These are phyloP conservation scores for Anguilla pacifica DNA, from an alignment of 2,797 vertebrate genomes.

Conservation along the genomic window DNA sequence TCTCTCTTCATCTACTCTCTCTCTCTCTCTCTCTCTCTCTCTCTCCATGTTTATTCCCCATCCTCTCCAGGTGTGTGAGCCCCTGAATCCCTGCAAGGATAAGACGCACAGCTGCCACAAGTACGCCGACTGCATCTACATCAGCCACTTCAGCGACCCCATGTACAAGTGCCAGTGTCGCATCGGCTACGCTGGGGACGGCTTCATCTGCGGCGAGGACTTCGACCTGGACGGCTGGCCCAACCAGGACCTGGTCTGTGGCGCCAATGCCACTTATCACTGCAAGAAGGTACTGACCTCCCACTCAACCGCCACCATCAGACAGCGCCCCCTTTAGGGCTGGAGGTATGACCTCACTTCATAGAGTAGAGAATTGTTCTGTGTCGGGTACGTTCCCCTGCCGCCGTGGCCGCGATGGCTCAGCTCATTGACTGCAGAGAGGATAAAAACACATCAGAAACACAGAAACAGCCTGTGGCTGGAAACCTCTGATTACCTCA, in stretches of 20 bases:
- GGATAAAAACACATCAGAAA: background rate
- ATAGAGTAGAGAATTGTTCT: background rate
- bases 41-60: background rate
- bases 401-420: too few species aligned
- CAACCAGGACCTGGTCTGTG: conserved; percentile 84
- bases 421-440: background rate
- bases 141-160: conserved; percentile 87
- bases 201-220: conserved; percentile 89
- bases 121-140: conserved; percentile 84
- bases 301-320: background rate
- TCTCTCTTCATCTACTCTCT: background rate
- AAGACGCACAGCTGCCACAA: conserved; percentile 88
- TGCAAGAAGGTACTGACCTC: conserved; percentile 80
- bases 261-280: conserved; percentile 88
- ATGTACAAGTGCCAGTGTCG: conserved; percentile 90
- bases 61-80: conserved; percentile 84
- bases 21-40: background rate
- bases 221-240: conserved; percentile 97
- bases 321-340: background rate
- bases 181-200: conserved; percentile 91
- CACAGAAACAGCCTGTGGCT: too few species aligned
- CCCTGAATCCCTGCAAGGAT: conserved; percentile 93
- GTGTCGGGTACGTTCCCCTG: background rate
- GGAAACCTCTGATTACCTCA: too few species aligned
- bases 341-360: background rate